Conservation (phyloP, 2,888 invertebrate genomes). For the Calephelis perditalis region DNA sequence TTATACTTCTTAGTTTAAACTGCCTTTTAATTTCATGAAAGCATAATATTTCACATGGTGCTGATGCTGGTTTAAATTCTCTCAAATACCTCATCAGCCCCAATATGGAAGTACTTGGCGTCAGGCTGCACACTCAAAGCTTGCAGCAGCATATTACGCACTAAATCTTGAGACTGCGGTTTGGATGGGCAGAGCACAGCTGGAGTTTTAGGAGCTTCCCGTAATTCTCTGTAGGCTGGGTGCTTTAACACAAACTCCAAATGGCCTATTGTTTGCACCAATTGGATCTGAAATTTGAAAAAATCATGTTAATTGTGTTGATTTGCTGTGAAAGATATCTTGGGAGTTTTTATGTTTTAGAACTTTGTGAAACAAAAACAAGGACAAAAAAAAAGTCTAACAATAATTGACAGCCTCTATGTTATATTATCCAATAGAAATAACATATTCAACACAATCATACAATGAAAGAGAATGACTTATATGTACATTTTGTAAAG, state of each 20-base stretch:
- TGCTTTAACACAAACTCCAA: conserved; percentile 91
- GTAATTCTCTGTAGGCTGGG: conserved; percentile 78
- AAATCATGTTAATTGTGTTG: not conserved
- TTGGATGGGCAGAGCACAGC: conserved; percentile 86
- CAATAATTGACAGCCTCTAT: too few relatives aligned
- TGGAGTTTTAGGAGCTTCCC: conserved; percentile 82
- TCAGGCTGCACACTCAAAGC: conserved; percentile 81
- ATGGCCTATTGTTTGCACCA: conserved; percentile 93
- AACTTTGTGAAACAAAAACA: too few relatives aligned
- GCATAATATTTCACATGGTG: too few relatives aligned
- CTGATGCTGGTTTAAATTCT: not conserved
- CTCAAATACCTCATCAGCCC: conserved; percentile 84
- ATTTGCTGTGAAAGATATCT: too few relatives aligned
- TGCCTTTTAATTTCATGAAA: too few relatives aligned
- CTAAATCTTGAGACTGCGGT: conserved; percentile 44
- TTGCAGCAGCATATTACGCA: conserved; percentile 82
- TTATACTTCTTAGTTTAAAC: too few relatives aligned
- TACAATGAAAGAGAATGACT: not conserved
- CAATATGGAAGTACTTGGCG: conserved; percentile 86
- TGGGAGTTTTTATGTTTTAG: too few relatives aligned
- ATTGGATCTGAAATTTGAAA: conserved; percentile 71
- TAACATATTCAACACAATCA: too few relatives aligned
- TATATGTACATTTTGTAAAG: not conserved
- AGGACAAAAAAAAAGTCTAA: too few relatives aligned
- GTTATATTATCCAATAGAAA: too few relatives aligned